phyloP scores from a whole-genome alignment of 2,113 vertebrate genomes.

The Barnardius zonarius region DNA sequence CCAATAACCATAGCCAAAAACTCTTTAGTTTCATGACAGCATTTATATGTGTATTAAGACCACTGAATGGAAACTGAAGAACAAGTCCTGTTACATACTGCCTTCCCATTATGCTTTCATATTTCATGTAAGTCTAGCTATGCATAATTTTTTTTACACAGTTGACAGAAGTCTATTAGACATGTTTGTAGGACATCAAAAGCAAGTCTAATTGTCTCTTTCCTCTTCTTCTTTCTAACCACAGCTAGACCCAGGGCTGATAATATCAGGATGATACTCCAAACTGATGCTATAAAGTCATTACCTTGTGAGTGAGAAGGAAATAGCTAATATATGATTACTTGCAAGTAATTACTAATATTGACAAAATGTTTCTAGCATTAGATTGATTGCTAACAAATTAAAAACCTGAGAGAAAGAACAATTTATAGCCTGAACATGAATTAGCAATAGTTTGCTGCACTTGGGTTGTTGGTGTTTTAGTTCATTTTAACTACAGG shows the following conservation, averaged over 20 bases:
- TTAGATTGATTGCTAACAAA: not conserved
- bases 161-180: not conserved
- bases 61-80: not conserved
- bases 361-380: not conserved
- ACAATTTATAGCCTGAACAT: not conserved
- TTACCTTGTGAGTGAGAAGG: not conserved
- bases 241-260: not conserved
- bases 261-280: not conserved
- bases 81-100: not conserved
- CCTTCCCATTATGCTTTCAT: not conserved
- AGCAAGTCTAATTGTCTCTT: not conserved
- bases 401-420: not conserved
- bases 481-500: not conserved
- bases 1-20: not conserved
- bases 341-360: not conserved
- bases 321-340: not conserved
- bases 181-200: not conserved
- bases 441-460: not conserved
- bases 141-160: accelerated
- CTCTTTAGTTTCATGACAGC: not conserved
- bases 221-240: not conserved
- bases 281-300: not conserved
- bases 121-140: not conserved
- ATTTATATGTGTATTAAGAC: not conserved
- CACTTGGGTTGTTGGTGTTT: not conserved